Evolutionary conservation across 2,888 invertebrate species (phyloP), one percentile per base, ranked within the genome.

Genomic region (Stenolophus ochropezus): DNA sequence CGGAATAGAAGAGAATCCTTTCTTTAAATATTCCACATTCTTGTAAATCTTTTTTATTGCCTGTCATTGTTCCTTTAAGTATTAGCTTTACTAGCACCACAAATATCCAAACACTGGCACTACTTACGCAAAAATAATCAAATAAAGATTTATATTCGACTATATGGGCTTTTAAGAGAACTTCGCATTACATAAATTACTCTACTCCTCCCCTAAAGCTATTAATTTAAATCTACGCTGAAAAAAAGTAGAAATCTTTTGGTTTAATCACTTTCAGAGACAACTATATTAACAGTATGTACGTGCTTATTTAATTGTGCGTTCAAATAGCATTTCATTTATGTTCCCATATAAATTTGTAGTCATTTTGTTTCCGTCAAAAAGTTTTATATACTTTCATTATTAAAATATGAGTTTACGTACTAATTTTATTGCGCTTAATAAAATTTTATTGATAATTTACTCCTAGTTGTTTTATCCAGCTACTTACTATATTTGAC

Each of bases 31-130:
- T 58, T 76, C 20, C 20, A 47, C 47, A 77, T 77, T 49, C 65
- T 49, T 77, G 73, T 73, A 73, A 73, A 73, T 73, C 73, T 49
- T 47, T 73, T 73, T 73, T 73, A 73, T 73, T 49, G 73, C 73
- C 73, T 71, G 42, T 42, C 71, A 71, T 71, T 71, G 71, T 71
- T 71, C 71, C 47, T 20, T 21, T n/a, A 16, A 71, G 23, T 61
- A 61, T 61, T 14, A 61, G 61, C 61, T 69, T 21, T 16, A 18
- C 65, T 69, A 69, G 27, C 65, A 65, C 27, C 65, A 65, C 65
- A 65, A 61, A 61, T 61, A 25, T 25, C 53, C 56, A 56, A 56
- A 56, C 56, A 21, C 11, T 53, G 11, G 20, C 8, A 11, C 20
- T 56, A 8, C 56, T 56, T 56, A 14, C 33, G 65, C 65, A 33